These are phyloP conservation scores for Caracal caracal DNA, from an alignment of 2,113 vertebrate genomes.

Conservation along the genomic window DNA sequence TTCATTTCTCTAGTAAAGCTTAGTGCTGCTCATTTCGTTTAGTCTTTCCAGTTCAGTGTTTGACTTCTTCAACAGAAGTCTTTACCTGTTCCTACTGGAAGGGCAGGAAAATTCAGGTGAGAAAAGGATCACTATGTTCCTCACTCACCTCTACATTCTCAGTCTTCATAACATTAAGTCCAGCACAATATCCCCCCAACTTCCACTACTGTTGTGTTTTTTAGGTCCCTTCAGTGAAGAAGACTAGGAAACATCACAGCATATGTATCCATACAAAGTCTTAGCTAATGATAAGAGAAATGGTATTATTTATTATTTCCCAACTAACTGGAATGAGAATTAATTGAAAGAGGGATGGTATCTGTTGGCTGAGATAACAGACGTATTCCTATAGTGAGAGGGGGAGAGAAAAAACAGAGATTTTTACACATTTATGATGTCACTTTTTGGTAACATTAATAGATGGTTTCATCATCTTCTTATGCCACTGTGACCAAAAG, in stretches of 20 bases:
- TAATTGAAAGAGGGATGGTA: not conserved
- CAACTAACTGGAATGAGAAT: not conserved
- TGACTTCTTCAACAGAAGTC: not conserved
- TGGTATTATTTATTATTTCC: not conserved
- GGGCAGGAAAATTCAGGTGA: not conserved
- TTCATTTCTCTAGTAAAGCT: not conserved
- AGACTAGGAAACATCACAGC: not conserved
- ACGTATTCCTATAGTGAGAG: not conserved
- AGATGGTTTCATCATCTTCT: not conserved
- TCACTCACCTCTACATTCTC: not conserved
- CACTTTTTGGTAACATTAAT: not conserved
- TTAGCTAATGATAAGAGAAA: not conserved
- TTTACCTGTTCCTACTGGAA: not conserved
- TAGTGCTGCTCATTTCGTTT: not conserved
- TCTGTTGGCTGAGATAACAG: not conserved
- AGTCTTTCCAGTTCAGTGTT: not conserved
- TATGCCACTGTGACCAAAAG: not conserved
- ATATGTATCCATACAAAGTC: not conserved
- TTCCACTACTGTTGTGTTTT: not conserved
- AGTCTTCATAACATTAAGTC: not conserved
- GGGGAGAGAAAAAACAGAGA: not conserved
- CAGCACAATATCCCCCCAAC: not conserved
- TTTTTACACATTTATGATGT: not conserved
- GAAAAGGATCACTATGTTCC: not conserved
- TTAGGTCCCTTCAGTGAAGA: not conserved